These are phyloP conservation scores for Eulemur albifrons DNA, from an alignment of 2,797 vertebrate species.

Conservation along the genomic window DNA sequence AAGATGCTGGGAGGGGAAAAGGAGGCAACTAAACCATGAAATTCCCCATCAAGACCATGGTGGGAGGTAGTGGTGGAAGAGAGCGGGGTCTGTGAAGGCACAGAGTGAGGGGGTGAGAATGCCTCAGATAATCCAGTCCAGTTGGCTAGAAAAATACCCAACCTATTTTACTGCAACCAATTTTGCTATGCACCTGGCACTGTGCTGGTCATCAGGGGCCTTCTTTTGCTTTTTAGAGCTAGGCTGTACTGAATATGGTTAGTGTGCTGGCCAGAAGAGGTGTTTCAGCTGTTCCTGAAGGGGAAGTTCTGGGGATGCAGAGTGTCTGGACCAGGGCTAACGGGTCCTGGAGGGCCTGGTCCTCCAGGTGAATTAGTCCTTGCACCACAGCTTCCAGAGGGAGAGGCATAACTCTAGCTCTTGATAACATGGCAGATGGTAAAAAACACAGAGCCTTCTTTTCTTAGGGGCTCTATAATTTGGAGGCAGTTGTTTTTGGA, in stretches of 20 bases:
- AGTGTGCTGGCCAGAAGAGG: not conserved
- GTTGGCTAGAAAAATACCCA: not conserved
- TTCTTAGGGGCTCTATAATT: conserved; percentile 32
- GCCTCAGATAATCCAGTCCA: not conserved
- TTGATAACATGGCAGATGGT: not conserved
- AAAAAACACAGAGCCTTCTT: not conserved
- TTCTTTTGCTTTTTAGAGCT: not conserved
- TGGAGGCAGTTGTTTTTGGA: conserved; percentile 37
- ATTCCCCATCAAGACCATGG: not conserved
- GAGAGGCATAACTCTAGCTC: not conserved
- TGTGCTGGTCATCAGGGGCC: not conserved
- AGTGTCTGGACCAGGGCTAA: not conserved
- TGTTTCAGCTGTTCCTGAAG: not conserved
- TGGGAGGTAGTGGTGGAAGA: not conserved
- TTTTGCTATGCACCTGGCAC: not conserved
- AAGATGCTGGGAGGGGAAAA: conserved; percentile 3
- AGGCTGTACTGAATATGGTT: not conserved
- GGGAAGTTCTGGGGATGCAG: not conserved
- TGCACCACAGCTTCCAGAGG: not conserved
- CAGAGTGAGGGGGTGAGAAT: not conserved
- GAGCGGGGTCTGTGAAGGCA: not conserved
- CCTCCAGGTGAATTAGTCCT: not conserved
- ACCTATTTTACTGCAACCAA: not conserved
- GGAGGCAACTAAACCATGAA: not conserved
- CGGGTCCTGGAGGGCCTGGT: not conserved